A percentile compares a stretch with the other conserved stretches of the same genome.
These are phyloP conservation scores for Periphyllus acericola DNA, from an alignment of 2,888 invertebrate species.

Conservation along the genomic window DNA sequence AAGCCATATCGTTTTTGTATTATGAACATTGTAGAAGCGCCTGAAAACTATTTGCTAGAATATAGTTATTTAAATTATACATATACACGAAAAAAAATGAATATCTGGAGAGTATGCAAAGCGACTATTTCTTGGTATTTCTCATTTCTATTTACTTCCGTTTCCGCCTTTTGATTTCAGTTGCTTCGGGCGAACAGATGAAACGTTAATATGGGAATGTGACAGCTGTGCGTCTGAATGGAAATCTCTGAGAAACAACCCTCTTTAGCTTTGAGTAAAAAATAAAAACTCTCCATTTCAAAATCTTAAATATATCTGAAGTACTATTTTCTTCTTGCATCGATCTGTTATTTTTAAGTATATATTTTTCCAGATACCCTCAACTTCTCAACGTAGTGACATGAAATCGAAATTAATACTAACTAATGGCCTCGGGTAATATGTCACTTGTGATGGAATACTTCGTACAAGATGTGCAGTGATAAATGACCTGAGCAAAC, in stretches of 20 bases:
- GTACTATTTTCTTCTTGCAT: background rate
- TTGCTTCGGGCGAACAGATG: conserved; percentile 55
- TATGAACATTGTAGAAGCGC: background rate
- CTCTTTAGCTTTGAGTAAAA: conserved; percentile 46
- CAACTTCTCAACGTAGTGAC: conserved; percentile 13
- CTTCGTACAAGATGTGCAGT: conserved; percentile 34
- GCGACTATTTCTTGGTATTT: conserved; percentile 23
- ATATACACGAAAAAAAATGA: background rate
- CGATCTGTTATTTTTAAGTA: conserved; percentile 45
- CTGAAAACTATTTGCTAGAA: conserved; percentile 7
- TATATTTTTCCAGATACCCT: conserved; percentile 6
- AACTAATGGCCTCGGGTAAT: conserved; percentile 50
- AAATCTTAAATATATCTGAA: conserved; percentile 38
- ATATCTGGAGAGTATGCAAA: conserved; percentile 18
- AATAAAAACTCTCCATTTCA: conserved; percentile 43
- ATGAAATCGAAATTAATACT: conserved; percentile 54
- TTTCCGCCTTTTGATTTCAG: conserved; percentile 51
- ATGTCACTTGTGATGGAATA: conserved; percentile 60
- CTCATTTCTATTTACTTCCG: conserved; percentile 35
- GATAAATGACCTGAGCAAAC: conserved; percentile 54
- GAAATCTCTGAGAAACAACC: conserved; percentile 53
- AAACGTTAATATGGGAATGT: conserved; percentile 60
- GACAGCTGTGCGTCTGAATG: conserved; percentile 53
- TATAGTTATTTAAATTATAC: background rate
- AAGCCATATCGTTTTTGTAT: background rate